Evolutionary conservation across 2,888 invertebrate genomes (phyloP).

Genomic region (Patella depressa): DNA sequence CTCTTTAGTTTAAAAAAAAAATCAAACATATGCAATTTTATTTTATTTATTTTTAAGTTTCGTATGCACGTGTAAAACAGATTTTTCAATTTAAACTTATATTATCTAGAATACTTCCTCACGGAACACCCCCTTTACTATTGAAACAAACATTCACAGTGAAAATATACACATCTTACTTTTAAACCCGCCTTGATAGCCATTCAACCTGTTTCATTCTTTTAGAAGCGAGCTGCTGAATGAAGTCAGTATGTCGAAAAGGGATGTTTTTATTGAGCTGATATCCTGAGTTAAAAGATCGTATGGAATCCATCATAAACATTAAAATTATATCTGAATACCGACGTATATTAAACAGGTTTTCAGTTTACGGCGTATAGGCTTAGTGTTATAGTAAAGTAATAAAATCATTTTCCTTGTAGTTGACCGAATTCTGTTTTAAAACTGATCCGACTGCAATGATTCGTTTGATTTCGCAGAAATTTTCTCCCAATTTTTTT

Average conservation of each 20-base stretch:
- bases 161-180: slow-evolving; percentile 20
- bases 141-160: slow-evolving; percentile 21
- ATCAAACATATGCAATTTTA: not conserved
- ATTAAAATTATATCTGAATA: too few species aligned
- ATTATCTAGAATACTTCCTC: slow-evolving; percentile 20
- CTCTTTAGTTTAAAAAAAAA: not conserved
- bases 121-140: slow-evolving; percentile 14
- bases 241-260: slow-evolving; percentile 12
- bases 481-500: too few species aligned
- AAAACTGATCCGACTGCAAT: too few species aligned
- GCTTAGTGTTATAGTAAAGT: too few species aligned
- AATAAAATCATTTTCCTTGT: too few species aligned
- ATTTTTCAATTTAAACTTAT: slow-evolving; percentile 18
- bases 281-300: not conserved
- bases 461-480: too few species aligned
- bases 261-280: slow-evolving; percentile 3
- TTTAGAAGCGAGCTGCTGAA: not conserved
- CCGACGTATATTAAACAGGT: too few species aligned
- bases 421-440: too few species aligned
- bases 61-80: slow-evolving; percentile 16
- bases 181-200: not conserved
- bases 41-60: slow-evolving; percentile 6
- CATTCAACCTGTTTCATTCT: slow-evolving; percentile 2
- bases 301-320: too few species aligned
- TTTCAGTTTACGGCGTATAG: too few species aligned